Evolutionary conservation across 1,140 invertebrate species (phyloP).

Genomic region (Cotesia chilonis): DNA sequence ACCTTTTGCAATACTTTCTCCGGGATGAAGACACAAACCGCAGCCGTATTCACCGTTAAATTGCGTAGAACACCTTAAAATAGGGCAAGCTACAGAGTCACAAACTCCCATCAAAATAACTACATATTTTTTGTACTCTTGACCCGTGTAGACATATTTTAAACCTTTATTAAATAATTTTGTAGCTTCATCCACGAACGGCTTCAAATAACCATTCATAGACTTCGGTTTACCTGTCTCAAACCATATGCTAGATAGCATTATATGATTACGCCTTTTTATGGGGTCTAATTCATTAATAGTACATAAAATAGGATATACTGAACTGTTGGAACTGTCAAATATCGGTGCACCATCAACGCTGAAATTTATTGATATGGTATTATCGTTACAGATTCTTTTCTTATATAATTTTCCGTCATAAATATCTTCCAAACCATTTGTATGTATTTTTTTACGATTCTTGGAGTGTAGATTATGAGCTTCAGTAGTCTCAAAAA

Average conservation of each 20-base stretch:
- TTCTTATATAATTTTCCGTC: slow-evolving; percentile 28
- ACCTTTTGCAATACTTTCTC: background rate
- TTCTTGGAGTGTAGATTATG: background rate
- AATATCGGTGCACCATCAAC: slow-evolving; percentile 38
- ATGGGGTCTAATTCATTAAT: slow-evolving; percentile 37
- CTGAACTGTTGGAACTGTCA: slow-evolving; percentile 34
- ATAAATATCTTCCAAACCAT: slow-evolving; percentile 19
- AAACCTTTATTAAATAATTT: slow-evolving; percentile 24
- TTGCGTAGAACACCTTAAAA: background rate
- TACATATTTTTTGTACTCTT: slow-evolving; percentile 14
- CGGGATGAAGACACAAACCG: background rate
- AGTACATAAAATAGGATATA: slow-evolving; percentile 34
- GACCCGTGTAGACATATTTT: background rate
- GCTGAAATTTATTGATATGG: slow-evolving; percentile 22
- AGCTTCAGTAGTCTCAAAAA: background rate
- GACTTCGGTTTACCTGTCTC: slow-evolving; percentile 2
- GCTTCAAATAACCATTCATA: slow-evolving; percentile 29
- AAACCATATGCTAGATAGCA: slow-evolving; percentile 20
- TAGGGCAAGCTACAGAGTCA: slow-evolving; percentile 16
- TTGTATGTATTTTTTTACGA: slow-evolving; percentile 10
- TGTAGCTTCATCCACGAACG: slow-evolving; percentile 23
- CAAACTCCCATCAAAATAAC: slow-evolving; percentile 22
- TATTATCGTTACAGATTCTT: background rate
- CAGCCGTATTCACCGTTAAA: slow-evolving; percentile 8
- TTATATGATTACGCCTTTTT: slow-evolving; percentile 11